Conservation (phyloP, 2,888 invertebrate genomes). For the Octonoba sinensis region DNA sequence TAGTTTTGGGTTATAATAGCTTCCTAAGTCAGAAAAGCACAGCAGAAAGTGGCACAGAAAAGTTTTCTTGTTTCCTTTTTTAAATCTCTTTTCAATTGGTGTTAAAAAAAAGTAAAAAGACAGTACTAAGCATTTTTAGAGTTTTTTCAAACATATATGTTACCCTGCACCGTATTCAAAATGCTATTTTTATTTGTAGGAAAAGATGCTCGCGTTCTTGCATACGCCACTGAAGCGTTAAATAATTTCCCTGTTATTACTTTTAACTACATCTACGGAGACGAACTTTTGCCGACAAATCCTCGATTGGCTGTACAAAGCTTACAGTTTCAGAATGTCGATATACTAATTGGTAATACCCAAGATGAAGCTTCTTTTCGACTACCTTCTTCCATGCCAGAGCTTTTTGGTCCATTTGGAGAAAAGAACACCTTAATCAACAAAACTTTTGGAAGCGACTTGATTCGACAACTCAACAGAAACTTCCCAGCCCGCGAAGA, state of each 20-base stretch:
- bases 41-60: too few relatives aligned
- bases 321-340: conserved; percentile 1
- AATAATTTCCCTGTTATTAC: too few relatives aligned
- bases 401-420: conserved; percentile 28
- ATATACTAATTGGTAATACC: conserved; percentile 26
- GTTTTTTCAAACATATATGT: too few relatives aligned
- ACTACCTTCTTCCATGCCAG: conserved; percentile 2
- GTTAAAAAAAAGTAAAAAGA: too few relatives aligned
- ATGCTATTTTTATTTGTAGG: background rate
- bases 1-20: too few relatives aligned
- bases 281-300: conserved; percentile 19
- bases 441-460: conserved; percentile 11
- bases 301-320: conserved; percentile 16
- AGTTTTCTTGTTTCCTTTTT: too few relatives aligned
- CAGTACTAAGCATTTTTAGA: too few relatives aligned
- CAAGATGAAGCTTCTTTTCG: conserved; percentile 25
- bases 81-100: too few relatives aligned
- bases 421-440: conserved; percentile 7
- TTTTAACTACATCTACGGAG: background rate
- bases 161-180: too few relatives aligned
- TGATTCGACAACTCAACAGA: conserved; percentile 10
- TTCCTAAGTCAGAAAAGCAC: too few relatives aligned
- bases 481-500: background rate
- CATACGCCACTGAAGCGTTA: too few relatives aligned
- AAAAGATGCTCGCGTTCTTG: conserved; percentile 7